Conservation (phyloP, 2,113 vertebrate genomes). For the Lethenteron camtschaticum region DNA sequence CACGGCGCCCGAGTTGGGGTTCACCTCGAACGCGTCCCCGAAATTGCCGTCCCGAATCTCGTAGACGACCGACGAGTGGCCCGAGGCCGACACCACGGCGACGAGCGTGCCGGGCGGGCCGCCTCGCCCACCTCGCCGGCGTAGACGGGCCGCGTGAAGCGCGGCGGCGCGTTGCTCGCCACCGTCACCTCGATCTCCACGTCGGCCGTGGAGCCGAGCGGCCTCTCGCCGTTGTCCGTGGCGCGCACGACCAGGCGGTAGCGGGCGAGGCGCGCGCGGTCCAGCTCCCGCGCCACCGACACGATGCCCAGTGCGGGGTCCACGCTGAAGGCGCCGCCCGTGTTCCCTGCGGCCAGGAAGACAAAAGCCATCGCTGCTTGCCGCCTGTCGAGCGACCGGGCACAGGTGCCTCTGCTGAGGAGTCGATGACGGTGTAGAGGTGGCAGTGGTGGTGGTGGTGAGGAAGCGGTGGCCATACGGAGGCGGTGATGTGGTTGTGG, state of each 20-base stretch:
- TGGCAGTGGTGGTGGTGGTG: too few species aligned
- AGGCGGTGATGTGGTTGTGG: too few species aligned
- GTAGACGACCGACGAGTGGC: slow-evolving; percentile 66
- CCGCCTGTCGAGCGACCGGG: too few species aligned
- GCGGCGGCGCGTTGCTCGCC: slow-evolving; percentile 69
- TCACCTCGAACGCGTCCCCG: slow-evolving; percentile 46
- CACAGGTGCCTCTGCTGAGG: too few species aligned
- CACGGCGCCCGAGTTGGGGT: slow-evolving; percentile 79
- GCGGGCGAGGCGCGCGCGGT: slow-evolving; percentile 51
- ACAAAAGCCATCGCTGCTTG: slow-evolving; percentile 10
- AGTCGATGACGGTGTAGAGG: too few species aligned
- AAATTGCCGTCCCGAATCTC: slow-evolving; percentile 57
- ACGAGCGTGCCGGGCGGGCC: slow-evolving; percentile 55
- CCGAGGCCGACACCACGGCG: slow-evolving; percentile 51
- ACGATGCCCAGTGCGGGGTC: slow-evolving; percentile 76
- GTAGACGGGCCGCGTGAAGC: slow-evolving; percentile 63
- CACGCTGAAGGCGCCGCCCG: slow-evolving; percentile 59
- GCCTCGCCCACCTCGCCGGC: slow-evolving; percentile 67
- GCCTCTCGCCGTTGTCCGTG: slow-evolving; percentile 50
- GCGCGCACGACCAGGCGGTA: slow-evolving; percentile 74
- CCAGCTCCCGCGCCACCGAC: slow-evolving; percentile 51
- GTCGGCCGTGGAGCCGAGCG: slow-evolving; percentile 51
- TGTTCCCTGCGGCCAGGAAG: slow-evolving; percentile 42
- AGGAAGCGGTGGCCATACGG: too few species aligned
- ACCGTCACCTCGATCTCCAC: slow-evolving; percentile 63